Evolutionary conservation across 2,888 invertebrate species (phyloP).

Genomic region (Melolontha melolontha): DNA sequence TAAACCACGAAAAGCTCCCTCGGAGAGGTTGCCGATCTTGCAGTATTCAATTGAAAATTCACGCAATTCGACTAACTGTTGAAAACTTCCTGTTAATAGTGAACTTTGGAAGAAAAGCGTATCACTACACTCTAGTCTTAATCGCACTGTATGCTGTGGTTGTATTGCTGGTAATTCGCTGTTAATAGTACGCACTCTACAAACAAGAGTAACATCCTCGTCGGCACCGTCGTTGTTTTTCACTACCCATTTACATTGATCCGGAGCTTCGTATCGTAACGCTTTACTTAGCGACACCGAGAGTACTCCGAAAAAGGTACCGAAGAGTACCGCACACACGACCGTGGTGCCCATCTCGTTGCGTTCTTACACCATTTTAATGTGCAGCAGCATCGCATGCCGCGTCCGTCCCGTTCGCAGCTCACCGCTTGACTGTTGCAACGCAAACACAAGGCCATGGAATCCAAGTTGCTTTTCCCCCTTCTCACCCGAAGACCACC

Average conservation of each 20-base stretch:
- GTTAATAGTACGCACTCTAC: slow-evolving; percentile 81
- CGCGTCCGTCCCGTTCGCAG: slow-evolving; percentile 72
- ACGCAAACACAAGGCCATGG: slow-evolving; percentile 64
- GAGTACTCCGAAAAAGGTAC: slow-evolving; percentile 72
- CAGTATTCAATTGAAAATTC: slow-evolving; percentile 86
- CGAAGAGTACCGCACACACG: slow-evolving; percentile 71
- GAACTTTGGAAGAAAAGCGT: slow-evolving; percentile 85
- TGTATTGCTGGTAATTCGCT: slow-evolving; percentile 86
- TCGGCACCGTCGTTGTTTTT: slow-evolving; percentile 75
- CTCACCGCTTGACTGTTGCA: slow-evolving; percentile 69
- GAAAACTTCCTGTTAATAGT: slow-evolving; percentile 80
- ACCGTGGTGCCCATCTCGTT: slow-evolving; percentile 67
- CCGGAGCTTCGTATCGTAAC: slow-evolving; percentile 80
- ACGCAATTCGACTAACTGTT: slow-evolving; percentile 79
- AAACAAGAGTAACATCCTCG: slow-evolving; percentile 78
- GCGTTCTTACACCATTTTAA: slow-evolving; percentile 59
- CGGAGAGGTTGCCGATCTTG: slow-evolving; percentile 84
- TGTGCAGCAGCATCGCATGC: slow-evolving; percentile 55
- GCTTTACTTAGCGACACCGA: slow-evolving; percentile 73
- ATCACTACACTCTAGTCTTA: slow-evolving; percentile 84
- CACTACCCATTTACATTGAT: slow-evolving; percentile 84
- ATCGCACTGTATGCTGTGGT: slow-evolving; percentile 81
- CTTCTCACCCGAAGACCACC: slow-evolving; percentile 51
- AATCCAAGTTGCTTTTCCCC: slow-evolving; percentile 55
- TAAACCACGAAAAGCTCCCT: slow-evolving; percentile 85